phyloP scores from a whole-genome alignment of 1,140 invertebrate species.

The Drosophila nigrodunni region DNA sequence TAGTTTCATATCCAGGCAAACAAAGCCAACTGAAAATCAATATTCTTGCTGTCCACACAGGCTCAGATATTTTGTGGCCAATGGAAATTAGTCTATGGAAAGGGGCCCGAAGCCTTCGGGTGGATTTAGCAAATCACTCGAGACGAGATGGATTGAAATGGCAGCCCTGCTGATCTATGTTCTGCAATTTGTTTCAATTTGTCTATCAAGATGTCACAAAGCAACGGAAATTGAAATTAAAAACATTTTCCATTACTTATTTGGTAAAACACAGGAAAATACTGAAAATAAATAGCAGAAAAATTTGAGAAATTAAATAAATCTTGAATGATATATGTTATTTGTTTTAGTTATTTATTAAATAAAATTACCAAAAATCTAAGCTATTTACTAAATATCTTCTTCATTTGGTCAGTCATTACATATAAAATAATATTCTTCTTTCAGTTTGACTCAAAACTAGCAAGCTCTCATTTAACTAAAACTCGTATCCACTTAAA shows the following conservation, averaged over 20 bases:
- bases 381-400: too few species aligned
- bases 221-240: conserved; percentile 65
- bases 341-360: not conserved
- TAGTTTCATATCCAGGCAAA: conserved; percentile 12
- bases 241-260: conserved; percentile 53
- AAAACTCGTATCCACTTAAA: too few species aligned
- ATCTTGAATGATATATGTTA: not conserved
- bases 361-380: too few species aligned
- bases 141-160: conserved; percentile 7
- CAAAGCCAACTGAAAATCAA: conserved; percentile 39
- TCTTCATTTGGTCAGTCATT: too few species aligned
- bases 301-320: conserved; percentile 1
- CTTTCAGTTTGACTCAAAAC: too few species aligned
- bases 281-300: not conserved
- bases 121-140: conserved; percentile 6
- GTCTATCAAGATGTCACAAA: conserved; percentile 63
- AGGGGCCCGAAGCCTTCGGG: not conserved
- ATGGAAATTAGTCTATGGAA: conserved; percentile 1
- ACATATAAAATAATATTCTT: too few species aligned
- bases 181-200: conserved; percentile 69
- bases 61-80: not conserved
- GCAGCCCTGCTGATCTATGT: conserved; percentile 50
- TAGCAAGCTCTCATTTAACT: too few species aligned
- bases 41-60: conserved; percentile 6
- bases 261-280: conserved; percentile 51